Conservation (phyloP, 2,113 vertebrate genomes). For the Tragelaphus imberbis region DNA sequence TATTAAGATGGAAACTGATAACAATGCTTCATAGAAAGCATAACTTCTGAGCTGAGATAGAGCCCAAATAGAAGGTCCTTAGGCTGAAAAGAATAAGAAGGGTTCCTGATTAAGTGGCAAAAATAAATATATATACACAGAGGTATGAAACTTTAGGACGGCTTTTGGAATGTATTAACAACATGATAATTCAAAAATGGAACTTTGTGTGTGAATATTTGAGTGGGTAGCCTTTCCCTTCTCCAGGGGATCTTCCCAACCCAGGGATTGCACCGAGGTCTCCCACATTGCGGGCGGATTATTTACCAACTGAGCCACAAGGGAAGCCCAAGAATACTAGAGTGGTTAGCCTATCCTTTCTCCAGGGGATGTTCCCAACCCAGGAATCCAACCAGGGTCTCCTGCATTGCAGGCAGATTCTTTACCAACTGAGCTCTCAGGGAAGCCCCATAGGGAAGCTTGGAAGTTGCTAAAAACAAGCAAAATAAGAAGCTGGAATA, state of each 20-base stretch:
- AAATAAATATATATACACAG: not conserved
- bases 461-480: not conserved
- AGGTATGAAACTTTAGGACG: not conserved
- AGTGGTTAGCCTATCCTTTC: not conserved
- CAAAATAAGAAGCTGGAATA: not conserved
- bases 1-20: not conserved
- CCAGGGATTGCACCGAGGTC: accelerated
- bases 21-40: not conserved
- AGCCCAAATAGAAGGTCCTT: not conserved
- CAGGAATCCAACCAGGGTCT: not conserved
- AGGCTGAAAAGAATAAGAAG: not conserved
- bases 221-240: not conserved
- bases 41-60: not conserved
- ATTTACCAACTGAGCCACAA: not conserved
- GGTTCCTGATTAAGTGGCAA: not conserved
- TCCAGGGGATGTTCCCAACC: not conserved
- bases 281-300: not conserved
- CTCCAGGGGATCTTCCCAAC: not conserved
- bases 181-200: not conserved
- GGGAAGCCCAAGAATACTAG: not conserved
- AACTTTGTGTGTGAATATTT: not conserved
- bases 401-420: not conserved
- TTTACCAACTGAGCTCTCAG: not conserved
- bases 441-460: not conserved
- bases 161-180: not conserved